These are phyloP conservation scores for Pecten maximus DNA, from an alignment of 2,888 invertebrate genomes.

Conservation along the genomic window DNA sequence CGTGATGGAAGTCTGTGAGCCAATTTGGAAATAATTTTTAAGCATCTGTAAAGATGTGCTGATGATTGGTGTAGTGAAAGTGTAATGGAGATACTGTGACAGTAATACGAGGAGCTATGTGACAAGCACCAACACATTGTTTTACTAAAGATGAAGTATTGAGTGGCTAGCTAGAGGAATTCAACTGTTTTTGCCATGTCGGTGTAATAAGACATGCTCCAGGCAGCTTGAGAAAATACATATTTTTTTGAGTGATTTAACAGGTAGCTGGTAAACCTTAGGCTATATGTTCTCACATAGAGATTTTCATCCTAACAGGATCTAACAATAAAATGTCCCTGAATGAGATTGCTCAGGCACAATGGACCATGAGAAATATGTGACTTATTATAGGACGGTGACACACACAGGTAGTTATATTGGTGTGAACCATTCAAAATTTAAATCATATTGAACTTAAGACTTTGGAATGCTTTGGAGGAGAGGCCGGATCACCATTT, in stretches of 20 bases:
- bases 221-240: not conserved
- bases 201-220: not conserved
- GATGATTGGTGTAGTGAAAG: not conserved
- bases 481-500: not conserved
- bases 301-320: constrained; percentile 7
- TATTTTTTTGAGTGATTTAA: constrained; percentile 35
- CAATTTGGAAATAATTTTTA: not conserved
- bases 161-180: not conserved
- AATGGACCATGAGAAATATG: constrained; percentile 29
- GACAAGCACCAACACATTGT: constrained; percentile 13
- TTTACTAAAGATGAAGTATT: not conserved
- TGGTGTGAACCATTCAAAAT: not conserved
- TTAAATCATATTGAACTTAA: constrained; percentile 29
- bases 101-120: not conserved
- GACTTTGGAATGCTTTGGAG: constrained; percentile 16
- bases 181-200: not conserved
- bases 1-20: not conserved
- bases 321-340: not conserved
- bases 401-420: not conserved
- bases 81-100: not conserved
- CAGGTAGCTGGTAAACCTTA: not conserved
- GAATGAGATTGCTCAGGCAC: not conserved
- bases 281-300: not conserved
- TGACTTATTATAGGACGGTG: not conserved
- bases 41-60: not conserved